Evolutionary conservation across 2,113 vertebrate genomes (phyloP).

Genomic region (Phocoena phocoena): DNA sequence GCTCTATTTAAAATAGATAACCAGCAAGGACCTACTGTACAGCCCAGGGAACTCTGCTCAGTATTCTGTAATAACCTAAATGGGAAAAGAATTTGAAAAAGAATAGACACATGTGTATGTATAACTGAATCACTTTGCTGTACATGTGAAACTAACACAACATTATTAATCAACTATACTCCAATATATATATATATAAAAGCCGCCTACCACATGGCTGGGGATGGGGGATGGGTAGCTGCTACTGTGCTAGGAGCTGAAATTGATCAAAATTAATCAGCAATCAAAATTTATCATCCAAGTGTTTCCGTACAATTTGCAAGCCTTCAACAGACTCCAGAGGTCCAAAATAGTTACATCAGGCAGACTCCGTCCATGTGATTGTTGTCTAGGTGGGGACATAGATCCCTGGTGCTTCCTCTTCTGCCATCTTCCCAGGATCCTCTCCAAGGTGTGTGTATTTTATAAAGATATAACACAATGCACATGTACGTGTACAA

Average conservation of each 20-base stretch:
- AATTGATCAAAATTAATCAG: background rate
- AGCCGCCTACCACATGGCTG: background rate
- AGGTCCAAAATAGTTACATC: background rate
- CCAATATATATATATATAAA: too few species aligned
- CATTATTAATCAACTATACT: too few species aligned
- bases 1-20: too few species aligned
- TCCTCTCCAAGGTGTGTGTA: background rate
- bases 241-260: background rate
- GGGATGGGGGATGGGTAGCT: background rate
- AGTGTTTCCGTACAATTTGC: background rate
- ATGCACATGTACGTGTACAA: rapidly evolving
- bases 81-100: too few species aligned
- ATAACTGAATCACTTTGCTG: too few species aligned
- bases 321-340: background rate
- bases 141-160: too few species aligned
- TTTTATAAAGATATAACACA: background rate
- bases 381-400: background rate
- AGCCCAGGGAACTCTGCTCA: too few species aligned
- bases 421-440: background rate
- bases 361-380: background rate
- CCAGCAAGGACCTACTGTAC: too few species aligned
- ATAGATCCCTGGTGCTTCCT: background rate
- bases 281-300: background rate
- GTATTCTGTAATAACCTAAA: too few species aligned
- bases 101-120: too few species aligned